Base-by-base conservation (phyloP, 2,113 vertebrate genomes). In the Ammodytes dubius region DNA sequence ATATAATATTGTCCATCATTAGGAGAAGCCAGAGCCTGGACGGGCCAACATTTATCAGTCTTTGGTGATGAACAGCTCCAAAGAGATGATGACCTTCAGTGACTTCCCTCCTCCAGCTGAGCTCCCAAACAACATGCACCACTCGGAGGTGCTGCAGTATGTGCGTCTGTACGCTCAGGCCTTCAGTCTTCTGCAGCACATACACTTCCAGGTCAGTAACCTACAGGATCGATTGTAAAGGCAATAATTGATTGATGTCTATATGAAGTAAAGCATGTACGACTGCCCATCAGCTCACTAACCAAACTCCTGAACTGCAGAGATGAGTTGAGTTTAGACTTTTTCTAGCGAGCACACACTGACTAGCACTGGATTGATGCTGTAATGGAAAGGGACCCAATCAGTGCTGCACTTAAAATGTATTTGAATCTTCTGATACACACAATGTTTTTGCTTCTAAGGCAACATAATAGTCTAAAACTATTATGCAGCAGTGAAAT, bases 71-170 rank as follows among this genome's bases (percentile, higher is more conserved):
- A 97, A 97, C 88, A 96, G 95, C 63, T 97, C 96, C 79, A 97
- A 97, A 77, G 96, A 97, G 88, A 95, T 95, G 93, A 96, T 96
- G 95, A 92, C 95, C 60, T 96, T 92, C 94, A 98, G 96, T 0
- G 95, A 98, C 89, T 97, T 96, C 76, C 97, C 94, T 39, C 91
- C 96, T 59, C 96, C 96, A 0, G 96, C 93, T 0, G 71, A 96
- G 52, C 94, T 93, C 47, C 95, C 97, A 79, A 97, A 97, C 93
- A 95, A 91, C 94, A 96, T 97, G 96, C 96, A 96, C 70, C 94
- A 96, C 81, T 92, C 94, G 42, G 91, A 95, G 76, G 64, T 98
- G 81, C 77, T 97, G 81, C 84, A 92, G 7, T 97, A 98, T 52
- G 93, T 97, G 78, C 92, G 91, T 64, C 93, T 96, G 83, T 97